Evolutionary conservation across 2,113 vertebrate genomes (phyloP), one percentile per base, ranked within the genome.

Genomic region (Atractosteus spatula): DNA sequence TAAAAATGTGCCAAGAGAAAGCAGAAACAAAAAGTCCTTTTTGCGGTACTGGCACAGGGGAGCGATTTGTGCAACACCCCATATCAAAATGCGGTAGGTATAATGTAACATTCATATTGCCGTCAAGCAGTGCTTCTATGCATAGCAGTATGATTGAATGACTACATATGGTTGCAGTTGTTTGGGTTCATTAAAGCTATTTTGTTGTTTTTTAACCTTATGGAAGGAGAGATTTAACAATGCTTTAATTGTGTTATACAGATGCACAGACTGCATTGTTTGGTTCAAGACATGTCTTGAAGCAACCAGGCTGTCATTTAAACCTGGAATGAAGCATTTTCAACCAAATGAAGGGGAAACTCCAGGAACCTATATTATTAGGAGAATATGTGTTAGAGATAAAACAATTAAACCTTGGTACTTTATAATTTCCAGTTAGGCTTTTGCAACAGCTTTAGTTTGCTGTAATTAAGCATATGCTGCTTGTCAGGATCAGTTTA

Each of bases 11-110:
- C 89, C 85, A 85, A 84, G 59, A 79, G 70, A 71, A 75, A 82
- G 79, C 78, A 79, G 79, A 80, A 88, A 87, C 84, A 87, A 84
- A 86, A 79, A 72, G 74, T 68, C 83, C 80, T 69, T 83, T 85
- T 76, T 76, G 41, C 74, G 5, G 62, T 72, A 74, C 63, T 87
- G 85, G 84, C 86, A 76, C 73, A 0, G 0, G 56, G 75, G 73
- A 8, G 65, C 54, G 2, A 55, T 79, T 79, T 72, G 62, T 84
- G 85, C 83, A 64, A 83, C 79, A 82, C 78, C 76, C 79, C 80
- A 59, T 45, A 59, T 73, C 70, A 70, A 73, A 78, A 65, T 84
- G 79, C 73, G 78, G 75, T 72, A 76, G 79, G 81, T 74, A 0
- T 80, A 74, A 70, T 64, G 62, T 75, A 75, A 63, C 73, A 5